phyloP scores from a whole-genome alignment of 64 coral and sea anemone genomes.

The Montipora foliosa region DNA sequence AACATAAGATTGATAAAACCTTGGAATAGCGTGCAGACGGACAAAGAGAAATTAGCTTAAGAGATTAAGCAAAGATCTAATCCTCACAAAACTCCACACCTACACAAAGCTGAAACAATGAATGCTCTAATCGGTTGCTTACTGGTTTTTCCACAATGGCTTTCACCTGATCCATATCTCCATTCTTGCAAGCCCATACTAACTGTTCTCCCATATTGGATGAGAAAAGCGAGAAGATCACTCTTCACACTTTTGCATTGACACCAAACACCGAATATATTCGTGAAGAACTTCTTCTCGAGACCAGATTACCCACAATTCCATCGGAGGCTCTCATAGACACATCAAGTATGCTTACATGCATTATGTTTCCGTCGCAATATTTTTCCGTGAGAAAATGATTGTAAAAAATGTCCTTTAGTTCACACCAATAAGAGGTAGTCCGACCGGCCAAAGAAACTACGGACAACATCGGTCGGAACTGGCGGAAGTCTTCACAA shows the following conservation, averaged over 20 bases:
- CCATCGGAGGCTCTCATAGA: neutral
- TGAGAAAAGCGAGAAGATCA: neutral
- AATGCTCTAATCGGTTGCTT: neutral
- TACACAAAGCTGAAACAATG: neutral
- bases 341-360: conserved; percentile 7
- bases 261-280: neutral
- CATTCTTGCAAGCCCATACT: conserved; percentile 67
- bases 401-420: too few relatives aligned
- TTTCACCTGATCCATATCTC: conserved; percentile 67
- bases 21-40: neutral
- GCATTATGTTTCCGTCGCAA: too few relatives aligned
- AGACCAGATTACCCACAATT: neutral
- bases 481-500: too few relatives aligned
- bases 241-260: conserved; percentile 5
- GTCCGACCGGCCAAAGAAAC: too few relatives aligned
- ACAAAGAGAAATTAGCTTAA: neutral
- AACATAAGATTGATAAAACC: neutral
- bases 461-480: too few relatives aligned
- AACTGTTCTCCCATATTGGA: conserved; percentile 46
- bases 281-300: neutral
- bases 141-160: conserved; percentile 48
- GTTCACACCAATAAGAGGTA: too few relatives aligned
- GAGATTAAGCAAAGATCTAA: neutral
- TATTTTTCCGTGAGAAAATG: too few relatives aligned
- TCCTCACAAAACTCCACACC: neutral